Evolutionary conservation across 2,113 vertebrate species (phyloP).

Genomic region (Sporophila hypoxantha): DNA sequence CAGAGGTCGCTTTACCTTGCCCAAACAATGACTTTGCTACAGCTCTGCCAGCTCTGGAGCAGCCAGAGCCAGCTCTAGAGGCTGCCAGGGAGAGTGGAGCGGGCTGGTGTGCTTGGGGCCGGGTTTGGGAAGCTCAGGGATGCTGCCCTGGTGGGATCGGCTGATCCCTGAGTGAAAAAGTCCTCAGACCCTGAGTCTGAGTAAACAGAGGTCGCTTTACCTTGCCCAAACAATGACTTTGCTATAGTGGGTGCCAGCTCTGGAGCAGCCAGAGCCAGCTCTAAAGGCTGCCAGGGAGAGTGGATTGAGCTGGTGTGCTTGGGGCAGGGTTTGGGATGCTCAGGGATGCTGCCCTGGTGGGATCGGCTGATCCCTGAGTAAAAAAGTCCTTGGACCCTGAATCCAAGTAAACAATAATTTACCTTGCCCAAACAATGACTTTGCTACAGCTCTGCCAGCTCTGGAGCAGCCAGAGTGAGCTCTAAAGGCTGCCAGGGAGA

Average conservation of each 20-base stretch:
- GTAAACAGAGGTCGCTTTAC: too few relatives aligned
- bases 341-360: not conserved
- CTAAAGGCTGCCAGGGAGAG: not conserved
- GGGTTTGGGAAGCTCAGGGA: not conserved
- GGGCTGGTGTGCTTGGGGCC: not conserved
- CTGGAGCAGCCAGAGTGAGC: not conserved
- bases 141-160: not conserved
- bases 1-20: constrained; percentile 48
- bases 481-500: not conserved
- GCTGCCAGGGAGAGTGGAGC: not conserved
- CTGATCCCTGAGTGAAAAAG: not conserved
- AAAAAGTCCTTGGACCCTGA: too few relatives aligned
- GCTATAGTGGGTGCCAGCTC: too few relatives aligned
- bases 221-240: too few relatives aligned
- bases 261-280: too few relatives aligned
- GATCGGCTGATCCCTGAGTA: not conserved
- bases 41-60: constrained; percentile 28
- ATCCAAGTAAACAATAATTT: not conserved
- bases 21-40: constrained; percentile 38
- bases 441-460: constrained; percentile 39
- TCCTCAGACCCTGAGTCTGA: too few relatives aligned
- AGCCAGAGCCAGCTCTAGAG: not conserved
- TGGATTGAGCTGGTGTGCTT: not conserved
- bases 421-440: constrained; percentile 42
- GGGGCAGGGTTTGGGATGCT: not conserved